These are phyloP conservation scores for Luperina testacea DNA, from an alignment of 2,888 invertebrate species.

Conservation along the genomic window DNA sequence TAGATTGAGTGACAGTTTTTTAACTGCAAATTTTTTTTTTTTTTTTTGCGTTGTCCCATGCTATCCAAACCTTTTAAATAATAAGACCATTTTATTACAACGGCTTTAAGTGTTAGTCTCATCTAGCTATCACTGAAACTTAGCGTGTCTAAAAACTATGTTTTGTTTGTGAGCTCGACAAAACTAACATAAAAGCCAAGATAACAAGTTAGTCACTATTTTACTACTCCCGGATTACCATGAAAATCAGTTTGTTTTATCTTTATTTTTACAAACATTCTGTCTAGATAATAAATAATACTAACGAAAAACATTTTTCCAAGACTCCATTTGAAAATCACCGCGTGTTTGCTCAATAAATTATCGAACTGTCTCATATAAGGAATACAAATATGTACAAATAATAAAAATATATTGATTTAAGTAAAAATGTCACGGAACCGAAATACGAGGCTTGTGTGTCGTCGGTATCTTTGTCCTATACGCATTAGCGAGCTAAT, in stretches of 20 bases:
- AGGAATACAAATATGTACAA: constrained; percentile 62
- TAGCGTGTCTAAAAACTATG: constrained; percentile 54
- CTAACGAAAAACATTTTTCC: constrained; percentile 34
- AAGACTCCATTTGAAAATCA: constrained; percentile 46
- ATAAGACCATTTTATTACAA: constrained; percentile 25
- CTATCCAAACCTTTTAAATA: constrained; percentile 2
- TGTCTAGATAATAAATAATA: constrained; percentile 27
- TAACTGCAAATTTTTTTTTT: background rate
- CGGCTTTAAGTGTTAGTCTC: background rate
- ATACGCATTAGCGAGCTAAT: constrained; percentile 77
- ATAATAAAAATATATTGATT: constrained; percentile 62
- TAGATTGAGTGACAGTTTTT: fast-evolving
- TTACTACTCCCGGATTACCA: constrained; percentile 33
- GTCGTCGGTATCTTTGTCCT: constrained; percentile 74
- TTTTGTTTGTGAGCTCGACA: constrained; percentile 42
- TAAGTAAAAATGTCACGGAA: constrained; percentile 63
- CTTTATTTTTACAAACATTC: constrained; percentile 35
- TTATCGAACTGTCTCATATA: constrained; percentile 44
- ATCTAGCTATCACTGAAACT: constrained; percentile 29
- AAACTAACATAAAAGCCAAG: constrained; percentile 43
- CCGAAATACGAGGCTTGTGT: constrained; percentile 51
- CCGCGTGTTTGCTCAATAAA: constrained; percentile 54
- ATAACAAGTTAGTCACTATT: constrained; percentile 45
- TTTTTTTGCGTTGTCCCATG: background rate
- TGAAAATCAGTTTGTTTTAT: constrained; percentile 36